Evolutionary conservation across 1,140 invertebrate genomes (phyloP).

Genomic region (Cotesia chilonis): DNA sequence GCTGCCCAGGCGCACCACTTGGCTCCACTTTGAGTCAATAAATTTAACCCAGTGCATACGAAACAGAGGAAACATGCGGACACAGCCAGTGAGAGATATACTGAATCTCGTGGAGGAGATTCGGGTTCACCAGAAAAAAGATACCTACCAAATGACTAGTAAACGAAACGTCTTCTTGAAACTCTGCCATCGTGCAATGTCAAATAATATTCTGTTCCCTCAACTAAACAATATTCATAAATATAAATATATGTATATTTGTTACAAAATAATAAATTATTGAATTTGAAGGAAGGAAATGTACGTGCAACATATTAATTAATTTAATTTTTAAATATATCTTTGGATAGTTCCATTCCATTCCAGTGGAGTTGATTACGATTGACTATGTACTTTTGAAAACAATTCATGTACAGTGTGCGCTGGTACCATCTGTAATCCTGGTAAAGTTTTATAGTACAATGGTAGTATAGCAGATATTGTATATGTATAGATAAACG

Average conservation of each 20-base stretch:
- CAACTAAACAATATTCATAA: not conserved
- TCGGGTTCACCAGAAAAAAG: not conserved
- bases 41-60: constrained; percentile 27
- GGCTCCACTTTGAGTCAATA: constrained; percentile 35
- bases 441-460: constrained; percentile 1
- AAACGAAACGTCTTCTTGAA: constrained; percentile 26
- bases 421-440: not conserved
- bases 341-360: too few species aligned
- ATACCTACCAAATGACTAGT: not conserved
- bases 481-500: constrained; percentile 21
- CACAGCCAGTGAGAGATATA: constrained; percentile 19
- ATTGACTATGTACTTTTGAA: constrained; percentile 11
- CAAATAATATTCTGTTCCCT: constrained; percentile 15
- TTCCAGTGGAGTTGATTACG: not conserved
- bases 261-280: constrained; percentile 14
- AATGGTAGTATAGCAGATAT: not conserved
- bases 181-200: constrained; percentile 30
- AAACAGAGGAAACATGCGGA: constrained; percentile 32
- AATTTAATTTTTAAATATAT: too few species aligned
- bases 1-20: constrained; percentile 30
- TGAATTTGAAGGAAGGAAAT: not conserved
- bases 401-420: not conserved
- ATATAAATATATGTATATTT: too few species aligned
- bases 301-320: too few species aligned
- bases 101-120: not conserved